phyloP scores from a whole-genome alignment of 2,797 vertebrate species.

The Myoxocephalus aenaeus region DNA sequence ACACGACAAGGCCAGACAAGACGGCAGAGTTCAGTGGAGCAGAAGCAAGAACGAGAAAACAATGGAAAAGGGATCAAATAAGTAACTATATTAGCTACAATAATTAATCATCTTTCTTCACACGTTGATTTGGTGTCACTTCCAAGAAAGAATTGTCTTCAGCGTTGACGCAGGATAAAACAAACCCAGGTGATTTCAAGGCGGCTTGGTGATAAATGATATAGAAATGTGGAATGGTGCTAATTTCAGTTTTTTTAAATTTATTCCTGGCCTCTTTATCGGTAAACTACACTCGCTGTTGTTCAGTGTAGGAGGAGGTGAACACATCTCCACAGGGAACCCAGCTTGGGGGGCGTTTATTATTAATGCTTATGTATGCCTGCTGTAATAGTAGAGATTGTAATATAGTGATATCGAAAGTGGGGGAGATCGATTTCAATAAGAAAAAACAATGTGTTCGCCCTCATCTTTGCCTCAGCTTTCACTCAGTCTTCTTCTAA shows the following conservation, averaged over 20 bases:
- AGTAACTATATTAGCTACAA: background rate
- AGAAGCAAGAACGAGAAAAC: background rate
- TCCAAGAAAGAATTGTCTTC: background rate
- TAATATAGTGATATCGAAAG: background rate
- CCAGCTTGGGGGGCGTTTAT: slow-evolving; percentile 32
- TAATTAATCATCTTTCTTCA: background rate
- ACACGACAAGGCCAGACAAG: background rate
- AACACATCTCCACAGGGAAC: slow-evolving; percentile 46
- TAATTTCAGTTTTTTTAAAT: slow-evolving; percentile 23
- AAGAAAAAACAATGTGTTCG: background rate
- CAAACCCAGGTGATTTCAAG: background rate
- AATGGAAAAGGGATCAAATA: background rate
- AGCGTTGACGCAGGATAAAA: background rate
- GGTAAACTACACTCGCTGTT: slow-evolving; percentile 33
- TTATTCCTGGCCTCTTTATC: slow-evolving; percentile 20
- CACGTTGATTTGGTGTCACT: background rate
- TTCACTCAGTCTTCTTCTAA: background rate
- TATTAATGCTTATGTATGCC: background rate
- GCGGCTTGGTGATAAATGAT: background rate
- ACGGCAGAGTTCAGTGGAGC: background rate
- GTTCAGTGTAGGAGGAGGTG: slow-evolving; percentile 48
- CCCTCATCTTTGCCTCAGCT: background rate
- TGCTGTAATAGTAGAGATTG: background rate
- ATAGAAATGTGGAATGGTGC: background rate
- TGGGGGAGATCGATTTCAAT: background rate